These are phyloP conservation scores for Dinoponera quadriceps DNA, from an alignment of 1,140 invertebrate genomes.

Conservation along the genomic window DNA sequence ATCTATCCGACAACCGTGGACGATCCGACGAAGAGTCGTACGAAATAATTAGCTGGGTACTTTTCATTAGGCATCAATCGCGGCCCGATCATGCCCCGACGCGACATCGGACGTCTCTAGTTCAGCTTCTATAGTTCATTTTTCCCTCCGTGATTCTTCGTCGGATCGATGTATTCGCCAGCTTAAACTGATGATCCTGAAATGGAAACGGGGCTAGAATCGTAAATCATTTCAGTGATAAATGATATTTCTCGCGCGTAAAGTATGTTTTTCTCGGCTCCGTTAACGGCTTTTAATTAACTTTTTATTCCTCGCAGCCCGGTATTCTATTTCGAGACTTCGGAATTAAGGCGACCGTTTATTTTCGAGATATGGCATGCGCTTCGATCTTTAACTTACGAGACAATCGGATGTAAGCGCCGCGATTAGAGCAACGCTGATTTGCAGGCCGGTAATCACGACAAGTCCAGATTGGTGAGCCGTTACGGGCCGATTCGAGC, in stretches of 20 bases:
- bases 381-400: background rate
- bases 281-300: too few relatives aligned
- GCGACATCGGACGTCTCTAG: too few relatives aligned
- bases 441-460: constrained; percentile 89
- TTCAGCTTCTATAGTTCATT: too few relatives aligned
- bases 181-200: background rate
- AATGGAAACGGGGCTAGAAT: background rate
- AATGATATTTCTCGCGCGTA: background rate
- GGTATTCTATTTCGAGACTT: background rate
- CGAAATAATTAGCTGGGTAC: too few relatives aligned
- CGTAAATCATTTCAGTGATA: background rate
- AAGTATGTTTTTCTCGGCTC: too few relatives aligned
- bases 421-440: too few relatives aligned
- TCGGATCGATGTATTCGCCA: too few relatives aligned
- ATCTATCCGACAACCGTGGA: too few relatives aligned
- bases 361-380: background rate
- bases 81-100: background rate
- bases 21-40: too few relatives aligned
- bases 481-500: constrained; percentile 88
- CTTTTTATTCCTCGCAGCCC: background rate
- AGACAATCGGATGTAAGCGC: background rate
- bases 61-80: too few relatives aligned
- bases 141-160: too few relatives aligned
- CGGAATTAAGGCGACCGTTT: background rate
- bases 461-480: constrained; percentile 87